phyloP scores from a whole-genome alignment of 1,140 invertebrate species.

The Drosophila tristis region DNA sequence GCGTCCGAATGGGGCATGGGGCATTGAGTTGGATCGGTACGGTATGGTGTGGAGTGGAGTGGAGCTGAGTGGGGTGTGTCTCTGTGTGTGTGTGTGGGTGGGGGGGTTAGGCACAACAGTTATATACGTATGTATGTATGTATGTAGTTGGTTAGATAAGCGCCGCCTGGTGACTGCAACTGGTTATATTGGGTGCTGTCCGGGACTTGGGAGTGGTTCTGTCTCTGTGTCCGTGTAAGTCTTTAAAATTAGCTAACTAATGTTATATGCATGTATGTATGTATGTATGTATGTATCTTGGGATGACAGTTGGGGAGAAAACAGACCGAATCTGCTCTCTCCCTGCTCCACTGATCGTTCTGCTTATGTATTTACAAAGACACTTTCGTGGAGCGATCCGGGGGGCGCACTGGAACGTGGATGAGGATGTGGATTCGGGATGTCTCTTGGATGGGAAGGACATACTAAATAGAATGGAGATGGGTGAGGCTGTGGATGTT shows the following conservation, averaged over 20 bases:
- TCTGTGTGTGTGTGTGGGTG: background rate
- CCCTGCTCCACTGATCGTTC: constrained; percentile 14
- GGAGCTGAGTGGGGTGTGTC: constrained; percentile 19
- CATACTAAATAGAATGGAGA: background rate
- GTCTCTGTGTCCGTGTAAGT: constrained; percentile 18
- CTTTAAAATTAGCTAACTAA: constrained; percentile 73
- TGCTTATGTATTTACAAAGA: constrained; percentile 53
- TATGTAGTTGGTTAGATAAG: constrained; percentile 13
- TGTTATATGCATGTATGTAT: constrained; percentile 26
- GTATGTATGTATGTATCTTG: constrained; percentile 23
- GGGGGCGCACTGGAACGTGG: background rate
- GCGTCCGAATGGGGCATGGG: constrained; percentile 15
- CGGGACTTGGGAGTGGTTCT: background rate
- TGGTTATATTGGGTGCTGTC: background rate
- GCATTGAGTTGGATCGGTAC: background rate
- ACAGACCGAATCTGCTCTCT: background rate
- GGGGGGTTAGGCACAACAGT: constrained; percentile 18
- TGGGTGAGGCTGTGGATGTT: background rate
- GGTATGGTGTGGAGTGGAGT: constrained; percentile 11
- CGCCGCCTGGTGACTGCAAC: too few species aligned
- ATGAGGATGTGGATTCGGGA: background rate
- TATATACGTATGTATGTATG: background rate
- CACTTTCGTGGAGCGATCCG: constrained; percentile 21
- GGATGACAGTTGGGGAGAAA: constrained; percentile 21
- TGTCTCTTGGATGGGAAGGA: too few species aligned